Conservation (phyloP, 2,113 vertebrate genomes). For the Scytalopus superciliaris region DNA sequence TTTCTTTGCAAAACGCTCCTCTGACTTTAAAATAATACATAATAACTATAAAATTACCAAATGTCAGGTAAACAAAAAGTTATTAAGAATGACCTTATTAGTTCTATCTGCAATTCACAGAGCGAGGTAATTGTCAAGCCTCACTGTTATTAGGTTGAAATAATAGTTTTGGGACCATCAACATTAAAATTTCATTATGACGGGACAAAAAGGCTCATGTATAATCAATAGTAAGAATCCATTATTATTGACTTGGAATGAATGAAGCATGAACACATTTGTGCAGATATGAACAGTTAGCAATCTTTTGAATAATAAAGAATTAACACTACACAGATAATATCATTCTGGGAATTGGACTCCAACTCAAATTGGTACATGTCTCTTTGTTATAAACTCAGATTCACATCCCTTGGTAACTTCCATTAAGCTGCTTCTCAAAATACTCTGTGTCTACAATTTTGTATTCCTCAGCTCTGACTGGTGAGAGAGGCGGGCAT, state of each 20-base stretch:
- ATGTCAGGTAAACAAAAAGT: slow-evolving; percentile 87
- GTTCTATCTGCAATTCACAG: slow-evolving; percentile 84
- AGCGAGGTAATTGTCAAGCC: slow-evolving; percentile 87
- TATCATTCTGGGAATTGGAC: slow-evolving; percentile 63
- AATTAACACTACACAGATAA: slow-evolving; percentile 71
- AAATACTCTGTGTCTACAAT: background rate
- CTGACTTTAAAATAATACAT: slow-evolving; percentile 68
- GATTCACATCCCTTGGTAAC: slow-evolving; percentile 39
- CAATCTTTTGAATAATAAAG: slow-evolving; percentile 73
- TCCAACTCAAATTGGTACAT: slow-evolving; percentile 42
- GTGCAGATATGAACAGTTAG: slow-evolving; percentile 64
- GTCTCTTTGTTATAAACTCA: slow-evolving; percentile 30
- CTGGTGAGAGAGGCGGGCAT: background rate
- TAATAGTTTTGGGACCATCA: slow-evolving; percentile 83
- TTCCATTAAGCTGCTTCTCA: slow-evolving; percentile 42
- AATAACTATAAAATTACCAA: slow-evolving; percentile 80
- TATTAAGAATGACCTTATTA: slow-evolving; percentile 88
- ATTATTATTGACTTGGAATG: slow-evolving; percentile 81
- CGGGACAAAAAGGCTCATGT: slow-evolving; percentile 91
- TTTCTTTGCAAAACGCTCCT: slow-evolving; percentile 50
- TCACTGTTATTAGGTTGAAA: slow-evolving; percentile 83
- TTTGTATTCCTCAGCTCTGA: background rate
- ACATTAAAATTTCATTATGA: slow-evolving; percentile 91
- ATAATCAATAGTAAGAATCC: slow-evolving; percentile 90
- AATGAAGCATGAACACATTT: slow-evolving; percentile 71